Conservation (phyloP, 1,140 invertebrate species). For the Eurosta solidaginis region DNA sequence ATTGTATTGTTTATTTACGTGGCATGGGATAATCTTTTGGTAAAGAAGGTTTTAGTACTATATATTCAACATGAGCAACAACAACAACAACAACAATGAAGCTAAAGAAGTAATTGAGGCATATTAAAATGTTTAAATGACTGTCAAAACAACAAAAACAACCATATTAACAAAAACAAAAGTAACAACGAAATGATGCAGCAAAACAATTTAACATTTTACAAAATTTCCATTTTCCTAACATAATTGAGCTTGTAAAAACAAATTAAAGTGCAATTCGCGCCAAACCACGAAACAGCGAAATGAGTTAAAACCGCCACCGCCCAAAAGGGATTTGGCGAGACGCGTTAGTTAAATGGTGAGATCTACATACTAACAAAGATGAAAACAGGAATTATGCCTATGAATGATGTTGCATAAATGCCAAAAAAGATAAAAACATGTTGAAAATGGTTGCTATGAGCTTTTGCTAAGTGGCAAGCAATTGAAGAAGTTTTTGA, state of each 20-base stretch:
- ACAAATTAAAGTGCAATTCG: conserved; percentile 27
- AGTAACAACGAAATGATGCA: background rate
- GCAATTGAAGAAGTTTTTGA: conserved; percentile 8
- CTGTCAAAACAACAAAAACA: background rate
- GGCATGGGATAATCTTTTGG: conserved; percentile 17
- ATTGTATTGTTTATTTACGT: conserved; percentile 20
- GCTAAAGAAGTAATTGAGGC: conserved; percentile 10
- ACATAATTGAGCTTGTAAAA: conserved; percentile 28
- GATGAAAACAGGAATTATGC: background rate
- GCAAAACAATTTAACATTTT: conserved; percentile 16
- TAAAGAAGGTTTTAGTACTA: background rate
- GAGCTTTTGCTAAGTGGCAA: background rate
- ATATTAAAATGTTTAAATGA: conserved; percentile 27
- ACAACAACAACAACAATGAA: background rate
- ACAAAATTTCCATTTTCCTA: conserved; percentile 24
- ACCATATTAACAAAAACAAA: background rate
- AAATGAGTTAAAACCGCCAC: background rate
- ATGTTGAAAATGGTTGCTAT: background rate
- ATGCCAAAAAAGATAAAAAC: conserved; percentile 1
- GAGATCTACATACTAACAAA: background rate
- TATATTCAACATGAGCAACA: background rate
- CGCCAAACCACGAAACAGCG: background rate
- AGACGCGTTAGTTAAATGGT: background rate
- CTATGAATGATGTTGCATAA: background rate
- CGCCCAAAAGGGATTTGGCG: conserved; percentile 1